Base-by-base conservation (phyloP, 2,888 invertebrate genomes). In the Callyntrura guangdongensis region DNA sequence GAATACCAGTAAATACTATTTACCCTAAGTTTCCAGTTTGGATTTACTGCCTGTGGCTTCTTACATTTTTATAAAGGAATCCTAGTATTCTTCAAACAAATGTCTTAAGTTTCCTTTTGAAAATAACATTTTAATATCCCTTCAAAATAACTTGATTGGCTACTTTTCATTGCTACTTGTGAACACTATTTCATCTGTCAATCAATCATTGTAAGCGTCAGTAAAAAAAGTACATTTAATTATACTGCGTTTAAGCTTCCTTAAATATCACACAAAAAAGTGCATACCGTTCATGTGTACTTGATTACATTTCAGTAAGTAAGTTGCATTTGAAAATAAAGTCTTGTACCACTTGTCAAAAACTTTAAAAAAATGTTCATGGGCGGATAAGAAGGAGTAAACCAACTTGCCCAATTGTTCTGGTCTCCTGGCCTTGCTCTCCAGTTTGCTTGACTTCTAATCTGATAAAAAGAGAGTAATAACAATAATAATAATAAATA, bases 171-270 rank as follows among this genome's bases (percentile, higher is more conserved):
- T 25, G 9, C n/a, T n/a, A 11, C 8, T 67, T 12, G n/a, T 72
- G 12, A 2, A 2, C 45, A 45, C 72, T 72, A 45, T 36, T 53
- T 77, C 81, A 36, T 25, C 27, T 87, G 87, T 67, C 87, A 81
- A 81, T 87, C 87, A 87, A 87, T 87, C 87, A 81, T 17, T 77
- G 86, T 74, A 22, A 72, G 45, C 20, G 36, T 20, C 36, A 45
- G 69, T n/a, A 67, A 12, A 12, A 67, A 56, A 56, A 12, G 0
- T 22, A 5, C 22, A 67, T 25, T 67, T 67, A 67, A 67, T 67
- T 67, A 67, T 1, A 27, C 6, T 67, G 27, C 14, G 14, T 67
- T 36, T 67, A n/a, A 14, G 12, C 27, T 5, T 22, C 20, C 59
- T 17, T 59, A 64, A 64, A 11, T 25, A 11, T 20, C 3, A 59